These are phyloP conservation scores for Rhagium mordax DNA, from an alignment of 2,888 invertebrate genomes.

Conservation along the genomic window DNA sequence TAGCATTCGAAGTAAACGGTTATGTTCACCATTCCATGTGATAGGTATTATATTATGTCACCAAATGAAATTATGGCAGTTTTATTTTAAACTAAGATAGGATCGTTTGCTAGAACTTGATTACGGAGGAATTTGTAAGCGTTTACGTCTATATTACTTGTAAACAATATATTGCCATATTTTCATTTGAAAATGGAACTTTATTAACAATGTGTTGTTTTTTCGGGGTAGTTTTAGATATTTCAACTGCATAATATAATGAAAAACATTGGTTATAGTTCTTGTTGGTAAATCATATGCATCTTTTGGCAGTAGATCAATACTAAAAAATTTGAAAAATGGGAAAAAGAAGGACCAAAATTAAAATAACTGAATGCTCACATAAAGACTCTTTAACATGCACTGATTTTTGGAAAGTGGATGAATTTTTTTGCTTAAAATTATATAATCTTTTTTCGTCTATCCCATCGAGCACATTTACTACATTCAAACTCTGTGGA, in stretches of 20 bases:
- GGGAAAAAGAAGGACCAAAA: too few species aligned
- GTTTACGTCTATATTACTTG: too few species aligned
- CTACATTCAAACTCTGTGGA: too few species aligned
- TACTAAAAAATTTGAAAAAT: neutral
- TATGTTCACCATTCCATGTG: slow-evolving; percentile 57
- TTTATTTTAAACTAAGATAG: too few species aligned
- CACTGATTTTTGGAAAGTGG: too few species aligned
- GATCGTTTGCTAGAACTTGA: too few species aligned
- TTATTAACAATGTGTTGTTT: slow-evolving; percentile 7
- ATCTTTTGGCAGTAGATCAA: neutral
- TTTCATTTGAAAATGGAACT: neutral
- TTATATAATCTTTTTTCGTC: too few species aligned
- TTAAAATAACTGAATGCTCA: too few species aligned
- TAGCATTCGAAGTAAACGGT: slow-evolving; percentile 48
- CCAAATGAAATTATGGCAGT: neutral
- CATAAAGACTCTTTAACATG: too few species aligned
- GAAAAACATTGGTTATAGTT: neutral
- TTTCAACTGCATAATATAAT: neutral
- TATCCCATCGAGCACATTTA: too few species aligned
- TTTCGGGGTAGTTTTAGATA: neutral
- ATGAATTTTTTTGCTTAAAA: too few species aligned
- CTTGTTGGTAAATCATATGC: neutral
- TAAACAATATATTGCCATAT: neutral
- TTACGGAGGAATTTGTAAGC: too few species aligned
- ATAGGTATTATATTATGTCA: slow-evolving; percentile 30